These are phyloP conservation scores for Hydropotes inermis DNA, from an alignment of 2,113 vertebrate genomes.

Conservation along the genomic window DNA sequence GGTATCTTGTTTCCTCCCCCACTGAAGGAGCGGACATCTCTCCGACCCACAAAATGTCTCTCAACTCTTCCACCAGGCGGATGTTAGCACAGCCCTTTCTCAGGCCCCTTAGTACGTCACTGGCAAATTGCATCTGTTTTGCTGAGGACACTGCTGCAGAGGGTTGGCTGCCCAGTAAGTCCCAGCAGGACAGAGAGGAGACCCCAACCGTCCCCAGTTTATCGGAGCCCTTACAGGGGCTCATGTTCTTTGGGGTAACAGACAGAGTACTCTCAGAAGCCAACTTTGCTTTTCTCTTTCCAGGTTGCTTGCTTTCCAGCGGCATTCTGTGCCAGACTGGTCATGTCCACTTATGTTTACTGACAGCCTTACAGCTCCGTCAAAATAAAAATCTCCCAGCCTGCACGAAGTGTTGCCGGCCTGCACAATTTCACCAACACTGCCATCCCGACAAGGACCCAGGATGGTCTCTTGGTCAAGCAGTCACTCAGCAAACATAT, in stretches of 20 bases:
- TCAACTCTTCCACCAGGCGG: neutral
- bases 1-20: neutral
- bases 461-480: neutral
- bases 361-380: neutral
- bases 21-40: neutral
- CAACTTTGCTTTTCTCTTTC: neutral
- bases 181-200: neutral
- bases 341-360: neutral
- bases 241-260: neutral
- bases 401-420: neutral
- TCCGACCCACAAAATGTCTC: neutral
- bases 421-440: neutral
- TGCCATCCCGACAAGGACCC: neutral
- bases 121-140: neutral
- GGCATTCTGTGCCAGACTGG: neutral
- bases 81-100: neutral
- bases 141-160: too few relatives aligned
- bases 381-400: neutral
- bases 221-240: neutral
- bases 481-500: neutral
- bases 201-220: fast-evolving
- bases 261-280: neutral
- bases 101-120: neutral
- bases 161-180: too few relatives aligned
- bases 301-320: neutral